A percentile compares a stretch with the other conserved stretches of the same genome.
These are phyloP conservation scores for Anhinga rufa DNA, from an alignment of 2,113 vertebrate species.

Conservation along the genomic window DNA sequence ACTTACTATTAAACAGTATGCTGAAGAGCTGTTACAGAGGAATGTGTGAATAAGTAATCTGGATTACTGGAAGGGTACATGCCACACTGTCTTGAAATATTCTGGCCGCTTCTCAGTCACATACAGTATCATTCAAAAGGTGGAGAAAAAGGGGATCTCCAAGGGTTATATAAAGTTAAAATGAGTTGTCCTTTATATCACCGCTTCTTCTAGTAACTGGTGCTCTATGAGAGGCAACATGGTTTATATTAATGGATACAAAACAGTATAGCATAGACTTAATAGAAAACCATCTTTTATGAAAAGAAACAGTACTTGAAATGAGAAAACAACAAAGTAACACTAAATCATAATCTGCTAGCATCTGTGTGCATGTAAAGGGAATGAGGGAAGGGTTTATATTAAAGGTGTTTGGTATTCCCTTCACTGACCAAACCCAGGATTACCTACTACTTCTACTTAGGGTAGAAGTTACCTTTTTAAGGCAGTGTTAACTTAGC, in stretches of 20 bases:
- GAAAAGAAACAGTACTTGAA: neutral
- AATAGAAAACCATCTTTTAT: neutral
- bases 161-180: neutral
- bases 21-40: neutral
- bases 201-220: neutral
- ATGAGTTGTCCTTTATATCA: neutral
- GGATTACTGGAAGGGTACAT: neutral
- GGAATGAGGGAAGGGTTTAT: neutral
- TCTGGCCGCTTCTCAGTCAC: neutral
- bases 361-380: neutral
- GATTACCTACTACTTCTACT: neutral
- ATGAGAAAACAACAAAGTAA: neutral
- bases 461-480: neutral
- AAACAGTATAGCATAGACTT: neutral
- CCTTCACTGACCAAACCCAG: neutral
- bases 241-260: neutral
- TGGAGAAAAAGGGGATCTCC: neutral
- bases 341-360: neutral
- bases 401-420: neutral
- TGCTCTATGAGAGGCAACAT: neutral
- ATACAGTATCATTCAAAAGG: neutral
- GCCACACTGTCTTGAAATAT: neutral
- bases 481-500: neutral
- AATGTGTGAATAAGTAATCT: neutral
- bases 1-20: neutral